Evolutionary conservation across 1,140 invertebrate species (phyloP).

Genomic region (Caenorhabditis brenneri): DNA sequence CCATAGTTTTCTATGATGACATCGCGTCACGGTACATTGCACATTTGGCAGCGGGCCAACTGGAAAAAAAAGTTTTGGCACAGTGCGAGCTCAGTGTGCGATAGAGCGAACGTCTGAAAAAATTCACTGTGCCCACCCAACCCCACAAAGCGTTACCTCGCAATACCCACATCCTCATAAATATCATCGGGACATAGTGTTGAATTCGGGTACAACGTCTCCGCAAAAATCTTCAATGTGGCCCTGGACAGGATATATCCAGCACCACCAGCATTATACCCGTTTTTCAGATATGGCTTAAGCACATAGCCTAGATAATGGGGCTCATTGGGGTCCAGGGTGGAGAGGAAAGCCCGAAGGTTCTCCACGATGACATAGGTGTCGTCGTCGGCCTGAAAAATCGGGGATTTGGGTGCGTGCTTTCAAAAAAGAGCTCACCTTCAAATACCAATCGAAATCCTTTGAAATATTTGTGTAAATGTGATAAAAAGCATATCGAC

Average conservation of each 20-base stretch:
- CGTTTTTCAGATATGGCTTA: constrained; percentile 33
- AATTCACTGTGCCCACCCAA: no score
- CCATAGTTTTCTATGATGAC: no score
- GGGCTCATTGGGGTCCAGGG: constrained; percentile 46
- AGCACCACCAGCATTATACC: constrained; percentile 55
- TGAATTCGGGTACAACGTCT: constrained; percentile 30
- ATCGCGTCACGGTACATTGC: no score
- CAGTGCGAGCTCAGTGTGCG: no score
- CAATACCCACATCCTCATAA: constrained; percentile 56
- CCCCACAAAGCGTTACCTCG: no score
- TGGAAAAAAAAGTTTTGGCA: no score
- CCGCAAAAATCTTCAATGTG: constrained; percentile 47
- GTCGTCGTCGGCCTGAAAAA: constrained; percentile 71
- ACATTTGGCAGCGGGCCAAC: no score
- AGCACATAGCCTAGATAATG: constrained; percentile 52
- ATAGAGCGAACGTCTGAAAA: no score
- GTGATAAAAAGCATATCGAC: constrained; percentile 36
- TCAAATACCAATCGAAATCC: constrained; percentile 54
- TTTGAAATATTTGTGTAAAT: constrained; percentile 46
- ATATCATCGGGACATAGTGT: constrained; percentile 44
- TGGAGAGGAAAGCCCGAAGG: constrained; percentile 65
- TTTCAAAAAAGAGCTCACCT: neutral
- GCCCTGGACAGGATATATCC: constrained; percentile 52
- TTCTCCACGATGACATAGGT: constrained; percentile 72
- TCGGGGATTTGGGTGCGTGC: constrained; percentile 58